Evolutionary conservation across 2,113 vertebrate genomes (phyloP), one percentile per base, ranked within the genome.

Genomic region (Hirundichthys speculiger): DNA sequence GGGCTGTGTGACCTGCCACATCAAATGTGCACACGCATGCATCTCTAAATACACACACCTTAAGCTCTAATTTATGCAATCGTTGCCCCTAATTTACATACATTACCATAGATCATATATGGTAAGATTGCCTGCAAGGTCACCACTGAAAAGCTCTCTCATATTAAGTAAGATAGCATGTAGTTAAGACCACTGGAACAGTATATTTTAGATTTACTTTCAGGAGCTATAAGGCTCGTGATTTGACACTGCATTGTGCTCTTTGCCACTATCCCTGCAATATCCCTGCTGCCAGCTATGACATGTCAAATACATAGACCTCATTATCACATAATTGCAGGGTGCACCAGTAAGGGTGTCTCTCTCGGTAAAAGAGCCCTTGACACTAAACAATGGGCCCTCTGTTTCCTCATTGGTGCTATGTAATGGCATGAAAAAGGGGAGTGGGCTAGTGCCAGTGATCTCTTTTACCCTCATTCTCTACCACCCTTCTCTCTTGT

Each of bases 41-140:
- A 63, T 55, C 27, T 63, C 51, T 50, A 71, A 63, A 73, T 56
- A 77, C 71, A 70, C 71, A 70, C 63, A 77, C 63, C 60, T 70
- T 62, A 39, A 73, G 41, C 66, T 64, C 4, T 79, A 81, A 87
- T 91, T 75, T 82, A 91, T 89, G 72, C 84, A 77, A 73, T 86
- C 70, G 69, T 41, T 47, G 19, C 5, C 51, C 66, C 40, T 3
- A 30, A 86, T 89, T 89, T 87, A 68, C 84, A 89, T 87, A 81
- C 53, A 85, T 89, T 87, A 88, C 24, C 79, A 80, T 34, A 76
- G 65, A 83, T 79, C 75, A 75, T 68, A 77, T 66, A 73, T 82
- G 81, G 75, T 53, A 49, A 64, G 43, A 69, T 68, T 63, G 45
- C 73, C 58, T 68, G 64, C 84, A 88, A 90, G 88, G 87, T 88